Evolutionary conservation across 2,888 invertebrate species (phyloP).

Genomic region (Drosophila longiperda): DNA sequence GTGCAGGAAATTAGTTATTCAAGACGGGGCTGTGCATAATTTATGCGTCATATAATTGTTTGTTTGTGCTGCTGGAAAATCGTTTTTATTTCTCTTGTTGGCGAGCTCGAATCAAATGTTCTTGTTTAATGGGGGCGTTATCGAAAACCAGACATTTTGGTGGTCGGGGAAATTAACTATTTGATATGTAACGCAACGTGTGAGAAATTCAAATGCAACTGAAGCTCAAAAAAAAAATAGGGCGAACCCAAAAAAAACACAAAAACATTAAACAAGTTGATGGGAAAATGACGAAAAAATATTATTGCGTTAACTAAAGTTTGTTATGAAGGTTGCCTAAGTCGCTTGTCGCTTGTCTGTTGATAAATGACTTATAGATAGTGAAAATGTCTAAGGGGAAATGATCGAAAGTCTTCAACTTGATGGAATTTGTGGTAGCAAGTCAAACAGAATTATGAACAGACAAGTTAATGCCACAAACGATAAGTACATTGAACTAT

Average conservation of each 20-base stretch:
- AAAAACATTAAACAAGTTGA: slow-evolving; percentile 21
- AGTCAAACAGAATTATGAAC: slow-evolving; percentile 41
- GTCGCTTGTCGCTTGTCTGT: slow-evolving; percentile 35
- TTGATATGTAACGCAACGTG: slow-evolving; percentile 68
- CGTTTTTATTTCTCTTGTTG: slow-evolving; percentile 54
- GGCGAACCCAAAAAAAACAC: slow-evolving; percentile 18
- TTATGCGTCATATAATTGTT: slow-evolving; percentile 73
- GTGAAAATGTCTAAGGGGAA: slow-evolving; percentile 2
- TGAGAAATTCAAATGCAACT: slow-evolving; percentile 67
- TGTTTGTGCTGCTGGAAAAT: slow-evolving; percentile 73
- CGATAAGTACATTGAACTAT: slow-evolving; percentile 29
- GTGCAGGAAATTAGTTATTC: slow-evolving; percentile 77
- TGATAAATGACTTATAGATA: slow-evolving; percentile 74
- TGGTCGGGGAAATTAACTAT: slow-evolving; percentile 24
- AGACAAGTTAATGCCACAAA: slow-evolving; percentile 64
- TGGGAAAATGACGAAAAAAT: slow-evolving; percentile 50
- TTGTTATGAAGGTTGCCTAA: slow-evolving; percentile 22
- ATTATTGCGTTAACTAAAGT: slow-evolving; percentile 13
- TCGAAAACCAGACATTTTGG: slow-evolving; percentile 16
- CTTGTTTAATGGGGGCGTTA: slow-evolving; percentile 75
- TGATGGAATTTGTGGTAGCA: slow-evolving; percentile 39
- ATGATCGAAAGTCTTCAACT: slow-evolving; percentile 38
- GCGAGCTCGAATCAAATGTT: slow-evolving; percentile 46
- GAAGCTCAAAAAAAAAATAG: slow-evolving; percentile 31
- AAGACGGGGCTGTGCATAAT: slow-evolving; percentile 60